phyloP scores from a whole-genome alignment of 1,140 invertebrate species.

The Theocolax elegans region DNA sequence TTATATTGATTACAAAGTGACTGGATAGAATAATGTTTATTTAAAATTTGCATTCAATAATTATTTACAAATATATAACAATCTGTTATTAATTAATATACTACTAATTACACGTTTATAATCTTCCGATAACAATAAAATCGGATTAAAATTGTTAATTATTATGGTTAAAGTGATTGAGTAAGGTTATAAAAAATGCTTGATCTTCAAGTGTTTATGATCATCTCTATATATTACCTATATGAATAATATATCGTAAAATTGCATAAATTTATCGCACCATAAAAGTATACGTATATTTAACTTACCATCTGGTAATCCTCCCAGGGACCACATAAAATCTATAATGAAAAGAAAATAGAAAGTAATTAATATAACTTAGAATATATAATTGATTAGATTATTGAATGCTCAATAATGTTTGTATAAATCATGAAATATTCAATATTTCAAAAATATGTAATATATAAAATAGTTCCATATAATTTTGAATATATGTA shows the following conservation, averaged over 20 bases:
- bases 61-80: no score
- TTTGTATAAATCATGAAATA: background rate
- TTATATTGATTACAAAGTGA: no score
- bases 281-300: background rate
- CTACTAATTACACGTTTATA: no score
- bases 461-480: slow-evolving; percentile 3
- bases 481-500: slow-evolving; percentile 10
- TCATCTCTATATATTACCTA: background rate
- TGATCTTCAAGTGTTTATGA: no score
- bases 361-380: slow-evolving; percentile 41
- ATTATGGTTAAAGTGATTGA: no score
- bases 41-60: no score
- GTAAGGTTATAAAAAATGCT: no score
- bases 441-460: background rate
- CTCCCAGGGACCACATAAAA: slow-evolving; percentile 98
- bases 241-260: background rate
- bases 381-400: background rate
- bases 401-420: slow-evolving; percentile 25
- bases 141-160: no score
- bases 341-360: slow-evolving; percentile 74
- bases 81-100: no score
- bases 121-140: no score
- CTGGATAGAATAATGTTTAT: no score
- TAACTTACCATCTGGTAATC: slow-evolving; percentile 93
- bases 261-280: background rate